Conservation (phyloP, 1,140 invertebrate species). For the Sycophaga agraensis region DNA sequence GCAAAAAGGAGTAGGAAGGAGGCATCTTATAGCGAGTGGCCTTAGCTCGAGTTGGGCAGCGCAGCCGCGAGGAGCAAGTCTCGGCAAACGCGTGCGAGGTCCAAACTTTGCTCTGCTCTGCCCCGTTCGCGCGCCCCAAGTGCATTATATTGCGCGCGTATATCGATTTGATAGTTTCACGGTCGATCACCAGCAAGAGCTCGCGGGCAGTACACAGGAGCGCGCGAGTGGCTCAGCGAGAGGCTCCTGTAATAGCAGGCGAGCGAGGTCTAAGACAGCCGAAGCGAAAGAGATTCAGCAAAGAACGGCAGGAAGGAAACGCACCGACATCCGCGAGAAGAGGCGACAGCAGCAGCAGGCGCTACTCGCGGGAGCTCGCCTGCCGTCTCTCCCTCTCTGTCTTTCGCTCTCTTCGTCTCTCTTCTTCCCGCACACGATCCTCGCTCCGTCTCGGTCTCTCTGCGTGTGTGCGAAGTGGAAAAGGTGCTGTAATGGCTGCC, state of each 20-base stretch:
- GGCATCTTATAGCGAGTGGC: neutral
- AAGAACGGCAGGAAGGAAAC: too few relatives aligned
- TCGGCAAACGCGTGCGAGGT: neutral
- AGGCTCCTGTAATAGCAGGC: too few relatives aligned
- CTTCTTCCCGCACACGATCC: neutral
- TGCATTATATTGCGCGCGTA: too few relatives aligned
- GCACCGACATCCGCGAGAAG: neutral
- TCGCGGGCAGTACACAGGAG: too few relatives aligned
- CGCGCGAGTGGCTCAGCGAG: too few relatives aligned
- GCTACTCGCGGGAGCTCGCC: neutral
- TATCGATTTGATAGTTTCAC: slow-evolving; percentile 23
- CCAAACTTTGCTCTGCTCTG: too few relatives aligned
- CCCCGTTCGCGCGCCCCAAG: too few relatives aligned
- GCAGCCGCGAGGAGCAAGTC: too few relatives aligned
- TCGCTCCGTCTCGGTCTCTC: neutral
- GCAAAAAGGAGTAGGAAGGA: neutral
- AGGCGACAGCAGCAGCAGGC: neutral
- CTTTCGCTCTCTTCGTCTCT: neutral
- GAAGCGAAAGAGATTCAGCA: too few relatives aligned
- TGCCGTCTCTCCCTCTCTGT: neutral
- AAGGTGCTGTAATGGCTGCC: slow-evolving; percentile 70
- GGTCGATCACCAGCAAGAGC: slow-evolving; percentile 22
- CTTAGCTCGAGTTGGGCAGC: too few relatives aligned
- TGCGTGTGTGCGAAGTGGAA: slow-evolving; percentile 11
- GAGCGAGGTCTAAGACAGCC: too few relatives aligned